Base-by-base conservation (phyloP, 2,797 vertebrate species). In the Enteromius anoplus region DNA sequence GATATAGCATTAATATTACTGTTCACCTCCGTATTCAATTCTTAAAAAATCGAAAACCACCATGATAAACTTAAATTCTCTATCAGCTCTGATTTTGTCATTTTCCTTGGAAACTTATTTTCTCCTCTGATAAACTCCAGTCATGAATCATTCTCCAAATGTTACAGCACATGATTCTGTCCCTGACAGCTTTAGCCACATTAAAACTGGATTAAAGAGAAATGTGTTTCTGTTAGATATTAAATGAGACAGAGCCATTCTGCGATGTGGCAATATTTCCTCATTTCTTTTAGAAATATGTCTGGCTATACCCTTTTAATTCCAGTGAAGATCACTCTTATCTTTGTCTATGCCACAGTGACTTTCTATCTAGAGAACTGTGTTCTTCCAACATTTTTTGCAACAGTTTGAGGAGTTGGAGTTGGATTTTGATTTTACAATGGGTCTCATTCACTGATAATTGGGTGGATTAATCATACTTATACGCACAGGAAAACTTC, bases 141-240 rank as follows among this genome's bases (percentile, higher is more conserved):
- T 49, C 15, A 29, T 49, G 15, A 49, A 71, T 21, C 26, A 6
- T 2, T 72, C 69, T 71, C 19, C 34, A 66, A 21, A 42, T 42
- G 8, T 37, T 32, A 21, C 17, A 68, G 37, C 10, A 23, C 11
- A 23, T 6, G 66, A 68, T 23, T 68, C 21, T 68, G 15, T 51
- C 11, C n/a, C 29, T 51, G 45, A 49, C 15, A 21, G 45, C 47
- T 51, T 51, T 71, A 77, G 53, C 23, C 32, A 45, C 42, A 51
- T 51, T 45, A 70, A 85, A 85, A 47, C 45, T 81, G 82, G 75
- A 88, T 85, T 87, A 76, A 83, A 84, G 47, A 80, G 69, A 78
- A 83, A 83, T 80, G 72, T 85, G 85, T 83, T 78, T 80, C 73
- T 86, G 65, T 81, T 69, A 87, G 84, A 88, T 85, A 86, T 45